phyloP scores from a whole-genome alignment of 2,113 vertebrate species.

The Pleuronectes platessa region DNA sequence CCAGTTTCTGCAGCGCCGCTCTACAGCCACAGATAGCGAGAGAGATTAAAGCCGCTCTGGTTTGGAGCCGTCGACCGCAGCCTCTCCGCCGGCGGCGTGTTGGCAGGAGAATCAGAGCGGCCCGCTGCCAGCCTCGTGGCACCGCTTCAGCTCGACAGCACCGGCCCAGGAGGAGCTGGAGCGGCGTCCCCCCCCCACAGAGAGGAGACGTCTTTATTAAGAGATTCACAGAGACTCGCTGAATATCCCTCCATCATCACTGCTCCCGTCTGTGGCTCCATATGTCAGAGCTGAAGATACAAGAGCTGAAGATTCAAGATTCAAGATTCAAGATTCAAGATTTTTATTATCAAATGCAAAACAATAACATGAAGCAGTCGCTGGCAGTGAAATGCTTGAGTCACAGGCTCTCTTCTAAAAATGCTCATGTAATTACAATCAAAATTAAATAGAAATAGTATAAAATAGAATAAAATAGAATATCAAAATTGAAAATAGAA shows the following conservation, averaged over 20 bases:
- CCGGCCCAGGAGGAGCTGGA: slow-evolving; percentile 33
- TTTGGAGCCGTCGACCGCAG: slow-evolving; percentile 44
- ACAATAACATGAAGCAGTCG: too few relatives aligned
- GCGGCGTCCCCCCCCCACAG: background rate
- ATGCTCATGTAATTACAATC: too few relatives aligned
- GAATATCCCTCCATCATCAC: slow-evolving; percentile 30
- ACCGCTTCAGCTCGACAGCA: slow-evolving; percentile 46
- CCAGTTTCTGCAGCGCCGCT: slow-evolving; percentile 39
- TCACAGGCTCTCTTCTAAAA: too few relatives aligned
- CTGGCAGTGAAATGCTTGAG: too few relatives aligned
- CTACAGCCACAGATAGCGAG: slow-evolving; percentile 50
- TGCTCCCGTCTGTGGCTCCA: background rate
- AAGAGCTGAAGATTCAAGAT: background rate
- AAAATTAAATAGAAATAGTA: too few relatives aligned
- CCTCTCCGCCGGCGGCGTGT: slow-evolving; percentile 19
- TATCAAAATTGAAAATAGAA: too few relatives aligned
- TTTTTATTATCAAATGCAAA: too few relatives aligned
- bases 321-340: too few relatives aligned
- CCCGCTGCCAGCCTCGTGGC: slow-evolving; percentile 58
- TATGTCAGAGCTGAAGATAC: background rate
- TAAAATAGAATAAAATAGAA: too few relatives aligned
- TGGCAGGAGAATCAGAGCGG: slow-evolving; percentile 67
- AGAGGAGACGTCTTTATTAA: slow-evolving; percentile 31
- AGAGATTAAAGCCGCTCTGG: slow-evolving; percentile 40
- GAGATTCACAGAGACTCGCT: slow-evolving; percentile 16